Conservation (phyloP, 2,888 invertebrate genomes). For the Apocheima hispidaria region DNA sequence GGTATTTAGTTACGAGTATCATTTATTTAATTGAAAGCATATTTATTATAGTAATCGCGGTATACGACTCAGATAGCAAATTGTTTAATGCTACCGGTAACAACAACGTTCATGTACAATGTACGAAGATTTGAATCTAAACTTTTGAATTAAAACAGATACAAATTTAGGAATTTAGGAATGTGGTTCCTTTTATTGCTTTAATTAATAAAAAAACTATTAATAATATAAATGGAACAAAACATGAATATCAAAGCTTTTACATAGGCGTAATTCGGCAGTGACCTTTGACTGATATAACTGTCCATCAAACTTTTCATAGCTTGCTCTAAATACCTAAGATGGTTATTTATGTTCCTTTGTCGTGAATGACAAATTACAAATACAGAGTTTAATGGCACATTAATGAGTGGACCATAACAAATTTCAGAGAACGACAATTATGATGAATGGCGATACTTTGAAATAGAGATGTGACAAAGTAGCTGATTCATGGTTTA, state of each 20-base stretch:
- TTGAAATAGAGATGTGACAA: conserved; percentile 70
- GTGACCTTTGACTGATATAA: conserved; percentile 33
- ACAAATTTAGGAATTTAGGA: too few species aligned
- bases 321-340: conserved; percentile 35
- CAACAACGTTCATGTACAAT: conserved; percentile 8
- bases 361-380: conserved; percentile 43
- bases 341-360: conserved; percentile 37
- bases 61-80: conserved; percentile 26
- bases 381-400: conserved; percentile 53
- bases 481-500: conserved; percentile 34
- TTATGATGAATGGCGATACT: conserved; percentile 71
- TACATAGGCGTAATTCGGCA: conserved; percentile 22
- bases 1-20: conserved; percentile 28
- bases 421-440: conserved; percentile 70
- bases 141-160: conserved; percentile 13
- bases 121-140: conserved; percentile 13
- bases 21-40: conserved; percentile 24
- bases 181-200: background rate
- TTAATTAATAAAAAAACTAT: conserved; percentile 3
- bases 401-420: conserved; percentile 58
- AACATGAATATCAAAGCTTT: conserved; percentile 28
- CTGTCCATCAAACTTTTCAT: conserved; percentile 35
- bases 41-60: conserved; percentile 29
- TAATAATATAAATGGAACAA: conserved; percentile 22
- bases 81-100: conserved; percentile 26